Evolutionary conservation across 2,113 vertebrate genomes (phyloP).

Genomic region (Herpailurus yagouaroundi): DNA sequence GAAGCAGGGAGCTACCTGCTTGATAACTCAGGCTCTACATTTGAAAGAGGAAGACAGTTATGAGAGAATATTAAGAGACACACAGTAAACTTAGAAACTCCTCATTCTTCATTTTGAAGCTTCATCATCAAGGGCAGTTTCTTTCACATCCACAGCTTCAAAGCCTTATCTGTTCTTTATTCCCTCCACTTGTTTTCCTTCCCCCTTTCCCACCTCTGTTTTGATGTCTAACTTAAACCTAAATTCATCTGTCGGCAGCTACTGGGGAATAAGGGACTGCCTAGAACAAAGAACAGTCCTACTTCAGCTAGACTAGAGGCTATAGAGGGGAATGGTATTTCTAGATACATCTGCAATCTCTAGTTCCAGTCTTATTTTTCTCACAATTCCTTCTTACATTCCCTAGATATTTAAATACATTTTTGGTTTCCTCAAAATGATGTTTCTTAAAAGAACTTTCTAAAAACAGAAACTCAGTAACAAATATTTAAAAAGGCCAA

Average conservation of each 20-base stretch:
- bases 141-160: not conserved
- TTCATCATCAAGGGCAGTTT: not conserved
- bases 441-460: slow-evolving; percentile 41
- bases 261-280: not conserved
- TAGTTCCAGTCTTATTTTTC: not conserved
- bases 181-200: not conserved
- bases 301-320: not conserved
- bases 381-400: not conserved
- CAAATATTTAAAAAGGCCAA: not conserved
- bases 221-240: not conserved
- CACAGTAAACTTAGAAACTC: not conserved
- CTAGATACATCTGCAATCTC: not conserved
- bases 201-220: not conserved
- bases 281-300: not conserved
- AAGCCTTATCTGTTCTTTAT: not conserved
- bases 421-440: not conserved
- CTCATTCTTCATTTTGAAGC: not conserved
- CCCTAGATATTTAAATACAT: not conserved
- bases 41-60: not conserved
- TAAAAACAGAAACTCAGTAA: not conserved
- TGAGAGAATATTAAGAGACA: not conserved
- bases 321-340: not conserved
- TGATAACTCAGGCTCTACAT: not conserved
- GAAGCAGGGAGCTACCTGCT: not conserved
- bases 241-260: not conserved